Evolutionary conservation across 2,797 vertebrate genomes (phyloP), one percentile per base, ranked within the genome.

Genomic region (Hydrolagus colliei): DNA sequence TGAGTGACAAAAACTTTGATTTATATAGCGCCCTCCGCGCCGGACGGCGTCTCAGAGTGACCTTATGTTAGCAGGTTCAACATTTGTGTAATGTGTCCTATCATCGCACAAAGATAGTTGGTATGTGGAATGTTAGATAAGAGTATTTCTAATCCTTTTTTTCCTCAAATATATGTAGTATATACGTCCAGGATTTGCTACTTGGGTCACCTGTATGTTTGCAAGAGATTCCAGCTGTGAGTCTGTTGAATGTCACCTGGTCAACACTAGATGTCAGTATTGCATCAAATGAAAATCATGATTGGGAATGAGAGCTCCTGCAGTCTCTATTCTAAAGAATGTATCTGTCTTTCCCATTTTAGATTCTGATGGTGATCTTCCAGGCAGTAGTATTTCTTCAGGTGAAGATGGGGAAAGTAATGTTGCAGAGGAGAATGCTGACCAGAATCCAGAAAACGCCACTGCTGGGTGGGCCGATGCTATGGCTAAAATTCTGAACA

Each of bases 401-500:
- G n/a, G 9, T 16, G 87, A 86, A 4, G 91, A 90, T 86, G 91
- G 91, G 16, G 20, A 72, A 72, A 62, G 32, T 84, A 11, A 41
- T 84, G 75, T 12, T 0, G 89, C 87, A 13, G 85, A 78, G 5
- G 88, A 88, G 80, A 63, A 87, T n/a, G 86, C 90, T 4, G 12
- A 87, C 1, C 88, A 86, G 10, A 87, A 88, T 18, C 73, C 87
- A 77, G 85, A 59, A 27, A 93, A 92, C 5, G 86, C 92, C 6
- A 91, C 92, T 22, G 86, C 90, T 0, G 97, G 97, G 27, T 99
- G 98, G 98, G 98, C 98, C 0, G 94, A 97, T 13, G 96, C 96
- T 88, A 99, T 99, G 98, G 96, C 96, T 11, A 97, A 95, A 91
- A 93, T 98, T 86, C 93, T 99, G 87, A 94, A 91, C 71, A 98